Conservation (phyloP, 35 echinoderm and acorn worm genomes). For the Chiridota heheva region DNA sequence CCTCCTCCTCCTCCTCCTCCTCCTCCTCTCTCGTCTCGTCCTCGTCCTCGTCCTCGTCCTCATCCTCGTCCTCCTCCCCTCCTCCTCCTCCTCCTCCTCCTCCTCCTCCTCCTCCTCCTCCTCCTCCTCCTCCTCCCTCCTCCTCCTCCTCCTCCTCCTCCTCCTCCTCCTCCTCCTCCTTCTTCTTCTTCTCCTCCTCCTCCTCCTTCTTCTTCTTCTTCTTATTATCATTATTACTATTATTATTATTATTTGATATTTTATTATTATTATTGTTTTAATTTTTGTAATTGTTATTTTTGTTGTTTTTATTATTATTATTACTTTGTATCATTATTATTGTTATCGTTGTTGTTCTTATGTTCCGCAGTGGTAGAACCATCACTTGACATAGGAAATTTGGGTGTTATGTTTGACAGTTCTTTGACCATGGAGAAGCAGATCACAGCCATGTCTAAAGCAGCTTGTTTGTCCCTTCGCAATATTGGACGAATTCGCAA, state of each 20-base stretch:
- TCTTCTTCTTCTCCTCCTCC: not conserved
- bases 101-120: not conserved
- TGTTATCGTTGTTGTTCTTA: no score
- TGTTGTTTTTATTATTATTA: no score
- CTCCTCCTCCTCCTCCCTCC: conserved; percentile 1
- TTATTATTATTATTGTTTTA: not conserved
- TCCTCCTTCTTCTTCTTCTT: not conserved
- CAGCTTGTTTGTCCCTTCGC: no score
- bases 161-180: not conserved
- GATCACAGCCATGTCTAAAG: no score
- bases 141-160: not conserved
- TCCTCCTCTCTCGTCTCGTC: not conserved
- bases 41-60: not conserved
- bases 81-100: not conserved
- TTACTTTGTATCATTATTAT: no score
- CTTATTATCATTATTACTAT: not conserved
- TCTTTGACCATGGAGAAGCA: no score
- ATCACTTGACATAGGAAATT: no score
- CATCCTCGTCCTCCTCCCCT: not conserved
- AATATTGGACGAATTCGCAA: no score
- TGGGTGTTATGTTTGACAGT: no score
- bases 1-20: not conserved
- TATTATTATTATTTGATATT: no score
- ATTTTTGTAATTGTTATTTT: no score
- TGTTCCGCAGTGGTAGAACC: no score